Evolutionary conservation across 2,113 vertebrate genomes (phyloP).

Genomic region (Pelodiscus sinensis): DNA sequence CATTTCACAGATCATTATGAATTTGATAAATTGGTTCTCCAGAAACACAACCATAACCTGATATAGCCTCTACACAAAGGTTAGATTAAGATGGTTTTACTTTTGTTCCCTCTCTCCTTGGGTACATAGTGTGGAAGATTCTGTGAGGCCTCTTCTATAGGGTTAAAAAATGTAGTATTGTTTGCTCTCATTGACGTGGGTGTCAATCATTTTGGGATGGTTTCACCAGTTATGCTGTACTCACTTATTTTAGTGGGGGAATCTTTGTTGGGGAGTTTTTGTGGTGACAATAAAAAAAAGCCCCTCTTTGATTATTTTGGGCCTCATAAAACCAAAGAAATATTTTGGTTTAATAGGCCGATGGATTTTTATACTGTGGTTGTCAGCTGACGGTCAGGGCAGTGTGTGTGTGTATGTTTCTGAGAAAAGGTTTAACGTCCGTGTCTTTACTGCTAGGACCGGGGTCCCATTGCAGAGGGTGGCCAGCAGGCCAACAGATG

Average conservation of each 20-base stretch:
- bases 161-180: background rate
- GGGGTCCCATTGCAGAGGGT: no score
- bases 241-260: background rate
- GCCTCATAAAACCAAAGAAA: background rate
- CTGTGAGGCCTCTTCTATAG: background rate
- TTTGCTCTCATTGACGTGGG: background rate
- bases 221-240: background rate
- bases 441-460: no score
- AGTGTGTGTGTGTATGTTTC: no score
- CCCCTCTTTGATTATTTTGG: background rate
- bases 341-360: background rate
- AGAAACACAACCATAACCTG: background rate
- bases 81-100: background rate
- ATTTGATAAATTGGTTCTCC: constrained; percentile 3
- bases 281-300: background rate
- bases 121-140: background rate
- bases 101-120: background rate
- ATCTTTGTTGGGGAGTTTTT: background rate
- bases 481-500: no score
- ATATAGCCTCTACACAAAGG: background rate
- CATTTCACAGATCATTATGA: constrained; percentile 21
- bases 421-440: no score
- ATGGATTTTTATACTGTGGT: background rate
- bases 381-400: no score
- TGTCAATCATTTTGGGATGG: background rate